Conservation (phyloP, 1,140 invertebrate genomes). For the Aphelenchoides avenae region DNA sequence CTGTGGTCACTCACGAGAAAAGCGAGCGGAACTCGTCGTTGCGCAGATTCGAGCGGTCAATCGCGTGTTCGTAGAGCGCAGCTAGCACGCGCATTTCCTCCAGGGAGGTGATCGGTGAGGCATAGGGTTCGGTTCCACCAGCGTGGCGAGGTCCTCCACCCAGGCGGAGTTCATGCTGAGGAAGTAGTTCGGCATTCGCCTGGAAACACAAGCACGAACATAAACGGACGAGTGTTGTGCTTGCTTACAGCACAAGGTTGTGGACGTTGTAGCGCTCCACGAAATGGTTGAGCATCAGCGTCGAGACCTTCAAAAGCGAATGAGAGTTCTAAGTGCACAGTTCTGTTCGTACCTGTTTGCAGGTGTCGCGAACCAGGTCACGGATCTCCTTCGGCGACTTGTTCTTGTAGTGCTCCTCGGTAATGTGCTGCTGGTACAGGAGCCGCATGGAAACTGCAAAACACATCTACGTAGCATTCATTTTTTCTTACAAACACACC, state of each 20-base stretch:
- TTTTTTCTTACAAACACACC: constrained; percentile 10
- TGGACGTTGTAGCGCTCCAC: constrained; percentile 19
- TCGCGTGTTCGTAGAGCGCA: constrained; percentile 11
- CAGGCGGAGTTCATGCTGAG: constrained; percentile 27
- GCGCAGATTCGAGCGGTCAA: not conserved
- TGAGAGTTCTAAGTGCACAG: no score
- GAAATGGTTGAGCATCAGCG: constrained; percentile 23
- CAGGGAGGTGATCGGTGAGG: not conserved
- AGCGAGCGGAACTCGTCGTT: not conserved
- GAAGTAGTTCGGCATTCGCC: constrained; percentile 29
- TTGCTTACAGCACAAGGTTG: constrained; percentile 22
- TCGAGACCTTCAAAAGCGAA: constrained; percentile 14
- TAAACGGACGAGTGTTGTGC: not conserved
- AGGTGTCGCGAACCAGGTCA: constrained; percentile 6
- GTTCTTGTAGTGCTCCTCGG: constrained; percentile 17
- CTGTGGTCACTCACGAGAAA: not conserved
- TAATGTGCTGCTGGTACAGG: constrained; percentile 5
- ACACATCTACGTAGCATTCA: not conserved
- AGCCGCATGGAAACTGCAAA: constrained; percentile 16
- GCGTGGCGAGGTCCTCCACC: constrained; percentile 23
- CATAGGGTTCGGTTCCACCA: not conserved
- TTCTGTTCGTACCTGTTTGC: no score
- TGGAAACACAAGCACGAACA: constrained; percentile 4
- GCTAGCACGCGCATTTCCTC: constrained; percentile 10
- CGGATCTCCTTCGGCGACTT: constrained; percentile 13